These are phyloP conservation scores for Cephalopterus ornatus DNA, from an alignment of 2,113 vertebrate genomes.

Conservation along the genomic window DNA sequence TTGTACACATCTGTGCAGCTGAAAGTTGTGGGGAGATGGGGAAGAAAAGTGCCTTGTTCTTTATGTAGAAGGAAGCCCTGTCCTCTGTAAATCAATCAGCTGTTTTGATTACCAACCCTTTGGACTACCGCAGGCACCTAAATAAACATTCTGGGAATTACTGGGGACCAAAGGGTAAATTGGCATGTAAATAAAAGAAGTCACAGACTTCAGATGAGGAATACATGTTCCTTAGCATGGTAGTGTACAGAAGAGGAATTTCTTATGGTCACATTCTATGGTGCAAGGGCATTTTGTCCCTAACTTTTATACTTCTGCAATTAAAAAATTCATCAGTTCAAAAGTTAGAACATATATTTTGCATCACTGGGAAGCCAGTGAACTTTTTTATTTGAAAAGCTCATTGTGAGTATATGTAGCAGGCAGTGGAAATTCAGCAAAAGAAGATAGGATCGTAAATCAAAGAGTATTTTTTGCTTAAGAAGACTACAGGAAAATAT, in stretches of 20 bases:
- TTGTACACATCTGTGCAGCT: conserved; percentile 12
- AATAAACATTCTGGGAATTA: conserved; percentile 46
- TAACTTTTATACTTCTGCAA: background rate
- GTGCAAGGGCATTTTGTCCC: background rate
- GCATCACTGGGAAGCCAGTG: background rate
- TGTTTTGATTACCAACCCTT: conserved; percentile 10
- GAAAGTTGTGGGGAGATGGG: background rate
- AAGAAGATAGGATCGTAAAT: background rate
- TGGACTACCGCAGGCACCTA: background rate
- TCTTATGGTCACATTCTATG: background rate
- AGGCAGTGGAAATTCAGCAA: background rate
- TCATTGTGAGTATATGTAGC: fast-evolving
- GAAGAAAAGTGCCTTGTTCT: conserved; percentile 32
- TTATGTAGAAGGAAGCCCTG: background rate
- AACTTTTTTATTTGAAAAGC: background rate
- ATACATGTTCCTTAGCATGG: background rate
- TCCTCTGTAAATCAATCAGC: conserved; percentile 13
- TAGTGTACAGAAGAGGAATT: background rate
- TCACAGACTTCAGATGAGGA: background rate
- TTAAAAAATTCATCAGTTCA: background rate
- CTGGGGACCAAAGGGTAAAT: conserved; percentile 17
- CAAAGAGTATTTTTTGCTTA: background rate
- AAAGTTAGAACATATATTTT: background rate
- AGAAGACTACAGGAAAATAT: background rate
- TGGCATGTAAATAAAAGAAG: background rate